phyloP scores from a whole-genome alignment of 92 coral and sea anemone genomes.

The Anthopleura xanthogrammica region DNA sequence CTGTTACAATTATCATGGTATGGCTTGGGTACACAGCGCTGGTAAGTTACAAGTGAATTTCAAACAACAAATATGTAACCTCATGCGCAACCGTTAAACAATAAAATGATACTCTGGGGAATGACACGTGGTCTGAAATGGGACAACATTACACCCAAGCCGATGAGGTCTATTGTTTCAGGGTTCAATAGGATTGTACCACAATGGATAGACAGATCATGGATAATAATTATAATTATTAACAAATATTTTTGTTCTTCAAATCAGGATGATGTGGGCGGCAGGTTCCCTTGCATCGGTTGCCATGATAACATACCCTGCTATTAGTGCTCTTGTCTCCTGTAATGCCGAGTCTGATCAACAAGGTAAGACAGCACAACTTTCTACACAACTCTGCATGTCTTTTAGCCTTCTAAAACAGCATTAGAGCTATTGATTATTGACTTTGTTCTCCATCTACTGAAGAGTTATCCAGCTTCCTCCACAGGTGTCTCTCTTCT shows the following conservation, averaged over 20 bases:
- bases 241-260: neutral
- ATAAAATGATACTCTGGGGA: too few relatives aligned
- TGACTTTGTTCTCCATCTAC: too few relatives aligned
- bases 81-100: too few relatives aligned
- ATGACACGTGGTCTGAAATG: too few relatives aligned
- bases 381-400: neutral
- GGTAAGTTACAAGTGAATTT: constrained; percentile 54
- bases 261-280: constrained; percentile 99
- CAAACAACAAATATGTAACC: neutral
- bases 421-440: too few relatives aligned
- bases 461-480: too few relatives aligned
- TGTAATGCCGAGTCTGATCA: constrained; percentile 96
- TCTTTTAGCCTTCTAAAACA: neutral
- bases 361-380: constrained; percentile 64
- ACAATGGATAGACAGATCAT: neutral
- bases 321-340: constrained; percentile 95
- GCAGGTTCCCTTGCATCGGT: constrained; percentile 97
- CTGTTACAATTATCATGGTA: constrained; percentile 97
- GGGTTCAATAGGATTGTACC: too few relatives aligned
- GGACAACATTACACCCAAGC: too few relatives aligned
- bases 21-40: constrained; percentile 93
- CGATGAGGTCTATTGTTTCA: too few relatives aligned
- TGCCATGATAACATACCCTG: constrained; percentile 94
- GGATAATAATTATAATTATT: neutral
- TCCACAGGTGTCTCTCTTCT: too few relatives aligned